Evolutionary conservation across 2,888 invertebrate genomes (phyloP).

Genomic region (Melanostoma mellinum): DNA sequence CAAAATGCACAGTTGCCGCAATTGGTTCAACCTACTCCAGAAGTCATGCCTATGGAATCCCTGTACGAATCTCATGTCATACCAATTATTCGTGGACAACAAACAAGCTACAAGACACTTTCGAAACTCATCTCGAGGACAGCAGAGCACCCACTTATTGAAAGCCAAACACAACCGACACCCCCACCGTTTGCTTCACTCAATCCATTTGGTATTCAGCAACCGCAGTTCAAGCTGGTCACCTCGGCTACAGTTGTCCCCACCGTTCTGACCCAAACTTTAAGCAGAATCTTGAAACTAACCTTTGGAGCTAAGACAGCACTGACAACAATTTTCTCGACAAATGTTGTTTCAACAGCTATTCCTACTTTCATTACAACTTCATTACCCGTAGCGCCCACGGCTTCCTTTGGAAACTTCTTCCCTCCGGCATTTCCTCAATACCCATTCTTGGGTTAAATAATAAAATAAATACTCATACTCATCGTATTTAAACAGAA

Average conservation of each 20-base stretch:
- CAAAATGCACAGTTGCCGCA: conserved; percentile 86
- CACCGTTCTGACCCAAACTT: conserved; percentile 89
- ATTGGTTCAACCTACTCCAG: conserved; percentile 89
- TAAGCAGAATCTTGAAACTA: conserved; percentile 91
- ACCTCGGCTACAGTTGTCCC: conserved; percentile 92
- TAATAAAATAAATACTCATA: too few relatives aligned
- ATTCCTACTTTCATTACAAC: conserved; percentile 93
- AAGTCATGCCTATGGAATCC: conserved; percentile 88
- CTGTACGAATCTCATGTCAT: conserved; percentile 92
- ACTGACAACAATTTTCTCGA: conserved; percentile 92
- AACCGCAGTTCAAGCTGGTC: conserved; percentile 89
- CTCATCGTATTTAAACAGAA: too few relatives aligned
- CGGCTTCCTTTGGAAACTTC: conserved; percentile 88
- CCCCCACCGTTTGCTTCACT: conserved; percentile 78
- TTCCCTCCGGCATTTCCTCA: conserved; percentile 90
- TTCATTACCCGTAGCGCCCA: conserved; percentile 88
- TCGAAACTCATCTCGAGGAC: conserved; percentile 91
- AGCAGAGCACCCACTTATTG: conserved; percentile 80
- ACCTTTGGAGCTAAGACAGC: conserved; percentile 96
- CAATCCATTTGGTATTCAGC: conserved; percentile 84
- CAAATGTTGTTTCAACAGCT: conserved; percentile 91
- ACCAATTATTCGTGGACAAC: conserved; percentile 89
- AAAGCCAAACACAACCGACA: conserved; percentile 84
- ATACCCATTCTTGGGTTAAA: conserved; percentile 88
- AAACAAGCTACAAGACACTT: conserved; percentile 89